Conservation (phyloP, 2,888 invertebrate species). For the Parnassius smintheus region DNA sequence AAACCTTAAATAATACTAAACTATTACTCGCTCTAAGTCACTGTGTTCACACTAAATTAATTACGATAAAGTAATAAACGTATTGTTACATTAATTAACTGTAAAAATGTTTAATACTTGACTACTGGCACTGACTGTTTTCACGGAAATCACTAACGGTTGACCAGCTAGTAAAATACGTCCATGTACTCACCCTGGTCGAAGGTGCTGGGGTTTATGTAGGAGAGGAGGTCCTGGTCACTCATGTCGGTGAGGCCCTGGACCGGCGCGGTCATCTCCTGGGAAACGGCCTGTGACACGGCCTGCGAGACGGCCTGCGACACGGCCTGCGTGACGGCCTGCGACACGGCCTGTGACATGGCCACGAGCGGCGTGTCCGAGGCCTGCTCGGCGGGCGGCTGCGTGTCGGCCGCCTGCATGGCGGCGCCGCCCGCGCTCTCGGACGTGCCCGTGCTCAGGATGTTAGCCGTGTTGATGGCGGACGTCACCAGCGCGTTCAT, state of each 20-base stretch:
- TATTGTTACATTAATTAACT: too few species aligned
- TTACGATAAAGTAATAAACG: too few species aligned
- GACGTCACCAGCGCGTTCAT: constrained; percentile 81
- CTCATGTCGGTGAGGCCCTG: constrained; percentile 91
- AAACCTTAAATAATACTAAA: constrained; percentile 24
- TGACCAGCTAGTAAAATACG: constrained; percentile 41
- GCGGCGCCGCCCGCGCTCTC: constrained; percentile 46
- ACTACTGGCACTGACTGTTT: constrained; percentile 7
- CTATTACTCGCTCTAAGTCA: constrained; percentile 13
- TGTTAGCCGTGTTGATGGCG: constrained; percentile 75
- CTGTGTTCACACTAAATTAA: constrained; percentile 8
- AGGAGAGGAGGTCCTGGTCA: constrained; percentile 92
- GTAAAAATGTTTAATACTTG: too few species aligned
- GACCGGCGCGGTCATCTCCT: constrained; percentile 82
- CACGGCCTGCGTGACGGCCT: constrained; percentile 73
- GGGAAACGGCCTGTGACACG: constrained; percentile 72
- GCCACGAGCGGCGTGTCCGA: constrained; percentile 64
- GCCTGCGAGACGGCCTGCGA: constrained; percentile 74
- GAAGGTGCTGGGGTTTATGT: constrained; percentile 94
- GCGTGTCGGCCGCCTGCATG: constrained; percentile 44
- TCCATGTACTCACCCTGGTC: constrained; percentile 86
- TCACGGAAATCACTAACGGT: neutral
- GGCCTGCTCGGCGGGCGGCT: constrained; percentile 57
- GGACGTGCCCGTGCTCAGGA: constrained; percentile 51
- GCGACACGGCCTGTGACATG: constrained; percentile 77